Evolutionary conservation across 2,113 vertebrate genomes (phyloP).

Genomic region (Hepsetus odoe): DNA sequence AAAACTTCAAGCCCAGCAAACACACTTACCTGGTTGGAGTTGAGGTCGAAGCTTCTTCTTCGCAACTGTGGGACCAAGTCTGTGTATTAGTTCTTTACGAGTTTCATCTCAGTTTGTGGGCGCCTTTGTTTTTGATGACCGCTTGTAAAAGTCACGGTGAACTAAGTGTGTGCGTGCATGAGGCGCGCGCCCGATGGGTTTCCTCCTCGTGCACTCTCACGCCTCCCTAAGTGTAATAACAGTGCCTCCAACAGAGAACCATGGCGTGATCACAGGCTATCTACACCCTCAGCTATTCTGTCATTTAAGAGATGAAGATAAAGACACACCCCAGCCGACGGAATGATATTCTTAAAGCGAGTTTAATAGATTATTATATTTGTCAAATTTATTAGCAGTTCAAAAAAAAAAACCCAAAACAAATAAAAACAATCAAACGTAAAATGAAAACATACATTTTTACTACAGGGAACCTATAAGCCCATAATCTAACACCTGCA

Average conservation of each 20-base stretch:
- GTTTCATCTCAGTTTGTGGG: background rate
- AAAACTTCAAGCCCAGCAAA: background rate
- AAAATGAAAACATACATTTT: background rate
- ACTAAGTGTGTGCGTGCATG: background rate
- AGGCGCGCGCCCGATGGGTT: background rate
- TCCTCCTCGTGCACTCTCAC: background rate
- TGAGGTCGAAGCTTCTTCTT: background rate
- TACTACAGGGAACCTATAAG: background rate
- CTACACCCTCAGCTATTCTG: no score
- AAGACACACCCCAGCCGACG: background rate
- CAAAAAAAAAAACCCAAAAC: background rate
- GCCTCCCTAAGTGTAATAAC: no score
- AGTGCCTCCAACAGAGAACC: no score
- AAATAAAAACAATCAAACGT: background rate
- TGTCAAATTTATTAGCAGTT: background rate
- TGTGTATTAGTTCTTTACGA: background rate
- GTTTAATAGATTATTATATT: background rate
- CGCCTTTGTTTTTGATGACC: background rate
- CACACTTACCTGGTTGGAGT: background rate
- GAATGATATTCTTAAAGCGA: background rate
- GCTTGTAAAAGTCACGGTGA: background rate
- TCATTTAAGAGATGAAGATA: no score
- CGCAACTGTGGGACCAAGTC: background rate
- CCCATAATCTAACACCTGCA: background rate
- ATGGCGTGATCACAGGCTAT: no score